Conservation (phyloP, 2,113 vertebrate genomes). For the Charadrius vociferus region DNA sequence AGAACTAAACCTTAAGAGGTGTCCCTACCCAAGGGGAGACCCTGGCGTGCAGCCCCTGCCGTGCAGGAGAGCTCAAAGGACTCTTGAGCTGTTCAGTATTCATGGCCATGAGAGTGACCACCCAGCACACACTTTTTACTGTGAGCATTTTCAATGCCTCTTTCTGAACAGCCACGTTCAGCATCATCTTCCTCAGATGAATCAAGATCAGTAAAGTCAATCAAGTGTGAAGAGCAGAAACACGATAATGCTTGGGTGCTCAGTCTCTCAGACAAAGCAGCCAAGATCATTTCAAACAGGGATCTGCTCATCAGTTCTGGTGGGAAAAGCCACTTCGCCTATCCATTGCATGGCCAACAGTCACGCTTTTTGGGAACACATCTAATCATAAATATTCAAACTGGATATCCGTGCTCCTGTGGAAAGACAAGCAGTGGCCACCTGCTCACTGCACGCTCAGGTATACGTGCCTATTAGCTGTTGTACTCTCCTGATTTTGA, state of each 20-base stretch:
- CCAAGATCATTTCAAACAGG: not conserved
- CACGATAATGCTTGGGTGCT: not conserved
- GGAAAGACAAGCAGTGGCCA: accelerated
- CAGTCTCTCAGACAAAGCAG: not conserved
- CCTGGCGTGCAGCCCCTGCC: too few species aligned
- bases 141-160: not conserved
- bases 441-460: accelerated
- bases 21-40: too few species aligned
- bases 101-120: not conserved
- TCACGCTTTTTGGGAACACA: not conserved
- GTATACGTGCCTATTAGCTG: accelerated
- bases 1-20: too few species aligned
- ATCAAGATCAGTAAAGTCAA: not conserved
- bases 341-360: not conserved
- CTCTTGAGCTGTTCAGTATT: too few species aligned
- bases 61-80: too few species aligned
- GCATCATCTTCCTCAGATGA: not conserved
- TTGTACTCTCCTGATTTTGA: not conserved
- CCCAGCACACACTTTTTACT: not conserved
- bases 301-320: not conserved
- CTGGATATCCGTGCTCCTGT: not conserved
- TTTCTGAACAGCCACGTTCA: not conserved
- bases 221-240: not conserved
- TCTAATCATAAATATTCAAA: not conserved
- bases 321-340: not conserved